A percentile compares a stretch with the other conserved stretches of the same genome.
These are phyloP conservation scores for Platorchestia sp. DNA, from an alignment of 1,140 invertebrate genomes.

Conservation along the genomic window DNA sequence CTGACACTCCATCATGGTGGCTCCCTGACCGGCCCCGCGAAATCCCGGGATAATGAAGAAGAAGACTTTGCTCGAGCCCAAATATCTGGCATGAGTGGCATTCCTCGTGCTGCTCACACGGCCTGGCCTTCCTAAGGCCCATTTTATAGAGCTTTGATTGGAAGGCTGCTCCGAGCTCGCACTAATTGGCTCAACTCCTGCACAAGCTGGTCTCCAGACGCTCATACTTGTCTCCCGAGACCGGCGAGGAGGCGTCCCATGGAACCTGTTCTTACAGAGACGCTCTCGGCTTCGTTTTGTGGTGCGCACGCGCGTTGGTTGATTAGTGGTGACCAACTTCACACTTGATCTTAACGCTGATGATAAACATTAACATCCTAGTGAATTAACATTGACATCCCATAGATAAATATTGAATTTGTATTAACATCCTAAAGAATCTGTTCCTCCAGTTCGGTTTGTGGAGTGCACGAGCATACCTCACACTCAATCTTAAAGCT, in stretches of 20 bases:
- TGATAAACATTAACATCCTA: too few species aligned
- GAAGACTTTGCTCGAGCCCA: not conserved
- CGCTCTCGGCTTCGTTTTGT: too few species aligned
- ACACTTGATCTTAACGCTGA: too few species aligned
- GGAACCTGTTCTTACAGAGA: not conserved
- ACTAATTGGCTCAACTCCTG: not conserved
- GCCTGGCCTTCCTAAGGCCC: not conserved
- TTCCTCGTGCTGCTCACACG: not conserved
- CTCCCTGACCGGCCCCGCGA: not conserved
- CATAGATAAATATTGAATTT: too few species aligned
- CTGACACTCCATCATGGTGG: not conserved
- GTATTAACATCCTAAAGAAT: too few species aligned
- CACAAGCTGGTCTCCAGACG: not conserved
- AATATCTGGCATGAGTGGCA: not conserved
- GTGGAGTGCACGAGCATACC: too few species aligned
- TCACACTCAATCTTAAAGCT: too few species aligned
- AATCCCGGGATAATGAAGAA: not conserved
- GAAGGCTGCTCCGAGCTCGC: not conserved
- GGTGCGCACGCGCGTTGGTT: too few species aligned
- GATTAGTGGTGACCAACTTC: too few species aligned
- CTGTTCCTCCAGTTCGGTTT: too few species aligned
- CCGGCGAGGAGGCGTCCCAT: not conserved
- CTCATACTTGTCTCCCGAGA: not conserved
- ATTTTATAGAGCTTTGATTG: slow-evolving; percentile 1
- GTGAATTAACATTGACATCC: too few species aligned